Conservation (phyloP, 1,140 invertebrate genomes). For the Bradysia coprophila region DNA sequence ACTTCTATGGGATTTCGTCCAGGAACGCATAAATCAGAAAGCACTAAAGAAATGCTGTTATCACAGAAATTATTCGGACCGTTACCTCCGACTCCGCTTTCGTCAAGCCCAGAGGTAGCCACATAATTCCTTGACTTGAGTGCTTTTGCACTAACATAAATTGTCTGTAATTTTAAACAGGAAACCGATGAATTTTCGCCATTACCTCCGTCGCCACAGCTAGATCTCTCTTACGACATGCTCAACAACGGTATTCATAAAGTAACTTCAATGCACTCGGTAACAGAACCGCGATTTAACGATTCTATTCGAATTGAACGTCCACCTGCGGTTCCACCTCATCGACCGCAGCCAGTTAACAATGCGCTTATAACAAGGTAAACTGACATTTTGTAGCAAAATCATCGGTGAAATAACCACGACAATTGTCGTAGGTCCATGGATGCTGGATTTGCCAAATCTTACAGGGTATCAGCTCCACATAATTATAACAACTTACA, state of each 20-base stretch:
- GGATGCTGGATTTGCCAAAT: conserved; percentile 50
- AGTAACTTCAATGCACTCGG: no score
- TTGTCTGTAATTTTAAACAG: conserved; percentile 1
- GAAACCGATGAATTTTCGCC: conserved; percentile 48
- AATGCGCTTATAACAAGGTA: conserved; percentile 49
- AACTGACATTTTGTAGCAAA: no score
- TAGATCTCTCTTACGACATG: not conserved
- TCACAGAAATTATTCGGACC: conserved; percentile 24
- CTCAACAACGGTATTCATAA: not conserved
- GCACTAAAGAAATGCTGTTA: conserved; percentile 43
- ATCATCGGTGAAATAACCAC: no score
- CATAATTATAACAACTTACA: no score
- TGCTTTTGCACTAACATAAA: no score
- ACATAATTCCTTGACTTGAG: no score
- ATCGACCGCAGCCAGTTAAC: conserved; percentile 31
- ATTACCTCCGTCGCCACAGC: conserved; percentile 45
- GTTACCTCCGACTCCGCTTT: conserved; percentile 20
- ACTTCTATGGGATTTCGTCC: conserved; percentile 20
- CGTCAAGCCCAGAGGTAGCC: conserved; percentile 19
- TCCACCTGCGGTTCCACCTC: conserved; percentile 49
- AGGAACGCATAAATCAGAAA: conserved; percentile 46
- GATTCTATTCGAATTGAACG: not conserved
- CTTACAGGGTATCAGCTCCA: conserved; percentile 22
- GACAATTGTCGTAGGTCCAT: conserved; percentile 54
- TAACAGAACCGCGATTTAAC: not conserved